phyloP scores from a whole-genome alignment of 2,797 vertebrate species.

The Sebastes hubbsi region DNA sequence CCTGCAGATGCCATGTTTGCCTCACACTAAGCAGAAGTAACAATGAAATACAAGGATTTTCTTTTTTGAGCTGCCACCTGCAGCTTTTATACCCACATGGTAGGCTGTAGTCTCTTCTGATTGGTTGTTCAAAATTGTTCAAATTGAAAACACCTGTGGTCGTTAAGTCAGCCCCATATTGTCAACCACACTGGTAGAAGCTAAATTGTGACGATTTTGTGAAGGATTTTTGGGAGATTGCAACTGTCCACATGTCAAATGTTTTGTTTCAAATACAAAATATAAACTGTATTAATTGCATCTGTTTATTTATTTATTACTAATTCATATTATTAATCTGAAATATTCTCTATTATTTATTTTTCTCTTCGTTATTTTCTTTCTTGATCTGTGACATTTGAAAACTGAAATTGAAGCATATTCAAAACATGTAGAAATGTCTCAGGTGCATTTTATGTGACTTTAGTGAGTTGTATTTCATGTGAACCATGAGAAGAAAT shows the following conservation, averaged over 20 bases:
- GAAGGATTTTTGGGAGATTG: background rate
- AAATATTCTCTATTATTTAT: background rate
- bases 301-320: background rate
- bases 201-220: background rate
- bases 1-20: conserved; percentile 66
- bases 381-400: background rate
- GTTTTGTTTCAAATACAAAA: background rate
- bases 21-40: fast-evolving
- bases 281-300: background rate
- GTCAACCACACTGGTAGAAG: background rate
- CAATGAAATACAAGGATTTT: fast-evolving
- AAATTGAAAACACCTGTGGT: conserved; percentile 58
- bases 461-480: background rate
- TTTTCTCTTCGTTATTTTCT: background rate
- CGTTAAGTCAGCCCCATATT: background rate
- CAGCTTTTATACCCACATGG: conserved; percentile 46
- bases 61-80: background rate
- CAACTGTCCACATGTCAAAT: background rate
- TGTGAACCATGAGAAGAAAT: background rate
- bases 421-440: background rate
- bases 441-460: background rate
- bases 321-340: background rate
- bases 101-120: conserved; percentile 7
- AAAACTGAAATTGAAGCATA: background rate
- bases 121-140: conserved; percentile 43